These are phyloP conservation scores for Onychorhynchus coronatus DNA, from an alignment of 2,113 vertebrate genomes.

Conservation along the genomic window DNA sequence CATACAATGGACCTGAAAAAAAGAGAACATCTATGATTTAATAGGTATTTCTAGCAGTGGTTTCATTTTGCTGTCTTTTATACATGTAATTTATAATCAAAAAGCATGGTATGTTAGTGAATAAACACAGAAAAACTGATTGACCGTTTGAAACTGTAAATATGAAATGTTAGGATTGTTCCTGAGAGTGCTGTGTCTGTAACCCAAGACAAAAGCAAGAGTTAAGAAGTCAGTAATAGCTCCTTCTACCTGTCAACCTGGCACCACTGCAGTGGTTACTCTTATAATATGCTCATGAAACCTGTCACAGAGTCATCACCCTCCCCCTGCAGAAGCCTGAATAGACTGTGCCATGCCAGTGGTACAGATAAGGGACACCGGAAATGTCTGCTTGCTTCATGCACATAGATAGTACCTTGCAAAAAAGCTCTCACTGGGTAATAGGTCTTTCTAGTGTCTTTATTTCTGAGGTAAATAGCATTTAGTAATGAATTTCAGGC, in stretches of 20 bases:
- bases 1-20: slow-evolving; percentile 12
- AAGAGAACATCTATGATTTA: not conserved
- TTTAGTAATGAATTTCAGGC: not conserved
- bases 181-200: not conserved
- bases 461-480: not conserved
- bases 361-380: not conserved
- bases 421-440: not conserved
- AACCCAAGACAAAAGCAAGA: not conserved
- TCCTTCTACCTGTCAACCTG: not conserved
- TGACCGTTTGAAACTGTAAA: not conserved
- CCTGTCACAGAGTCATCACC: not conserved
- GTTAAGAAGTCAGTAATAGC: not conserved
- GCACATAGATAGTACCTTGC: not conserved
- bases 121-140: not conserved
- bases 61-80: not conserved
- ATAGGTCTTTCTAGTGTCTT: not conserved
- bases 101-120: not conserved
- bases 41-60: not conserved
- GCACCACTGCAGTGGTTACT: not conserved
- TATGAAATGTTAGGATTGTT: not conserved
- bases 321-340: not conserved
- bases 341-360: not conserved
- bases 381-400: not conserved
- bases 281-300: not conserved
- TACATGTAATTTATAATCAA: not conserved